Evolutionary conservation across 2,113 vertebrate genomes (phyloP).

Genomic region (Arenaria interpres): DNA sequence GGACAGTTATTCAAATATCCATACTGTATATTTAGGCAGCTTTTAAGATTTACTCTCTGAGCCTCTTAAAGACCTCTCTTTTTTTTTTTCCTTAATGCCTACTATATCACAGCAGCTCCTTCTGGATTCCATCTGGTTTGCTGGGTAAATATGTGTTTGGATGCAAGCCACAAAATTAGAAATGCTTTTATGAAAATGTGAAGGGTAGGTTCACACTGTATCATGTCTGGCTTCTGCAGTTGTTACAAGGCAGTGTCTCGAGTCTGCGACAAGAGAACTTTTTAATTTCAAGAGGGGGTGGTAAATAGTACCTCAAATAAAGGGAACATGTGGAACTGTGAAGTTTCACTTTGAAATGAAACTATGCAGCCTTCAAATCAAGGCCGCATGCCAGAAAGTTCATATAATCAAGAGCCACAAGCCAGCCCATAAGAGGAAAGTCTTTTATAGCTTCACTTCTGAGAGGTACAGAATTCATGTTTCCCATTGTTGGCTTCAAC

Average conservation of each 20-base stretch:
- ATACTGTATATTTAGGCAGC: not conserved
- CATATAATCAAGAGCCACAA: constrained; percentile 31
- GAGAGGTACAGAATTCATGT: not conserved
- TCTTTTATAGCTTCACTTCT: not conserved
- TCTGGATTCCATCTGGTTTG: constrained; percentile 15
- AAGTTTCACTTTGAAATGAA: constrained; percentile 49
- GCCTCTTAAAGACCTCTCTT: not conserved
- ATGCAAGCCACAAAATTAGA: constrained; percentile 34
- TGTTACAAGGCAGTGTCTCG: not conserved
- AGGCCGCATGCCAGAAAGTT: not conserved
- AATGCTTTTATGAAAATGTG: not conserved
- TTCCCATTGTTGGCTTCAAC: not conserved
- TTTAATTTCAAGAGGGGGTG: not conserved
- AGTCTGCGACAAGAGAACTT: not conserved
- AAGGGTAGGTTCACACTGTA: not conserved
- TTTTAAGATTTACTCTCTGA: not conserved
- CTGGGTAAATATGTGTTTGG: constrained; percentile 10
- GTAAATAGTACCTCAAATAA: constrained; percentile 19
- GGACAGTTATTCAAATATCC: not conserved
- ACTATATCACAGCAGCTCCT: not conserved
- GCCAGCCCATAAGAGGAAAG: constrained; percentile 40
- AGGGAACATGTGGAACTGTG: not conserved
- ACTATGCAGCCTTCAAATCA: constrained; percentile 9
- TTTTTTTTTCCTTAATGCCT: not conserved
- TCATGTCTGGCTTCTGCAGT: not conserved